Evolutionary conservation across 1,140 invertebrate species (phyloP).

Genomic region (Caenorhabditis brenneri): DNA sequence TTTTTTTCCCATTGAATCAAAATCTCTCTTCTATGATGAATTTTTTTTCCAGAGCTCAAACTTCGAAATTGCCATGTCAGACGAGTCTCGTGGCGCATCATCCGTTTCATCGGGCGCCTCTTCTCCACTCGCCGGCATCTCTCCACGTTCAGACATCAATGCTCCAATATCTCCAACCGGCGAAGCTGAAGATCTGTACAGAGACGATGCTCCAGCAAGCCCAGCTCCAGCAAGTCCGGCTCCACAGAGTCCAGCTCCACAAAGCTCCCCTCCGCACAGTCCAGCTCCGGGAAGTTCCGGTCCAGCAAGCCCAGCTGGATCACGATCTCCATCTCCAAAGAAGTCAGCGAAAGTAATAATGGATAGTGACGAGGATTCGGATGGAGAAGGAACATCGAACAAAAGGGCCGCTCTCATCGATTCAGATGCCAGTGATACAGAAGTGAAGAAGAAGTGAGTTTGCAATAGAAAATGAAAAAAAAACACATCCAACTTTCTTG

Average conservation of each 20-base stretch:
- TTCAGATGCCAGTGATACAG: conserved; percentile 5
- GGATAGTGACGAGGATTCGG: conserved; percentile 7
- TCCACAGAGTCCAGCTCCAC: background rate
- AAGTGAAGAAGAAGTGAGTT: background rate
- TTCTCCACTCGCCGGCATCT: background rate
- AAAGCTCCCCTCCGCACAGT: background rate
- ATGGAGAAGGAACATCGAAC: background rate
- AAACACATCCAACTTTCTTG: no score
- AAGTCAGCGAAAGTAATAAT: conserved; percentile 10
- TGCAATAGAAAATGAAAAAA: no score
- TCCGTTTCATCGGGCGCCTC: background rate
- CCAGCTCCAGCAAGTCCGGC: background rate
- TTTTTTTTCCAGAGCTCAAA: background rate
- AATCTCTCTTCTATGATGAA: no score
- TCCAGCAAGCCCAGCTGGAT: background rate
- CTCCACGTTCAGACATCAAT: background rate
- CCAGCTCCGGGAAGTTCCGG: background rate
- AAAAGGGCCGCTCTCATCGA: background rate
- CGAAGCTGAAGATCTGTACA: background rate
- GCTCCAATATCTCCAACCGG: conserved; percentile 2
- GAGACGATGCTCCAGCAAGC: background rate
- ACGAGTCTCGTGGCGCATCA: background rate
- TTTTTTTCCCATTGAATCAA: no score
- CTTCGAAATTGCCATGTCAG: no score
- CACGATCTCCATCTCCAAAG: background rate